Evolutionary conservation across 1,140 invertebrate genomes (phyloP), one percentile per base, ranked within the genome.

Genomic region (Drosophila rufa): DNA sequence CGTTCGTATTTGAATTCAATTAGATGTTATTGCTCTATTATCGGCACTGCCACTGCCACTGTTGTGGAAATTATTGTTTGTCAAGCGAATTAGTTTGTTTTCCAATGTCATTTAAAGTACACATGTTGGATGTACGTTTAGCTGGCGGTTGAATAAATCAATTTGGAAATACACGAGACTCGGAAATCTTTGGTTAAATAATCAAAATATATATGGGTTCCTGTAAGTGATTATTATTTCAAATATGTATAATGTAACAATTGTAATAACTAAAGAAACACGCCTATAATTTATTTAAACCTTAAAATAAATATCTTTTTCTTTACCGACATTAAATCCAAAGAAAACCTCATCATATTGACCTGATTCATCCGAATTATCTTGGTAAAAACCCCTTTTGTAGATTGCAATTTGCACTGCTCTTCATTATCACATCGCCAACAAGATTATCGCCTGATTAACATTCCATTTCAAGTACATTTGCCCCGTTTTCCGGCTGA

Each of bases 21-120:
- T 76, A 76, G 73, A 76, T 76, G 74, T 76, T 76, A 76, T 76
- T 76, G 74, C 73, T 76, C 53, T 59, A 76, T 76, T 76, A 76
- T 76, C 62, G 55, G 56, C 33, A 36, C 43, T 53, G 33, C 51
- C 12, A 14, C 38, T 6, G 36, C 15, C 40, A 42, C 33, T 38
- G 74, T 17, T 66, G 60, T 51, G 71, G 53, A 76, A 75, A 76
- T 66, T 38, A 58, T 75, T 76, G 55, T 75, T 75, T 75, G 55
- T 19, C 43, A 36, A 67, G 62, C 53, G 64, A 75, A 76, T 76
- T 76, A 76, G 74, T 76, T 76, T 76, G 59, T 46, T 76, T 76
- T 76, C 73, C 61, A 76, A 76, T 76, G 74, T 76, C 74, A 67
- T 76, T 76, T 71, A 17, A 60, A 60, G 46, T 60, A 60, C 36